A percentile compares a stretch with the other conserved stretches of the same genome.
Conservation (phyloP, 2,888 invertebrate genomes). For the Diadromus collaris region DNA sequence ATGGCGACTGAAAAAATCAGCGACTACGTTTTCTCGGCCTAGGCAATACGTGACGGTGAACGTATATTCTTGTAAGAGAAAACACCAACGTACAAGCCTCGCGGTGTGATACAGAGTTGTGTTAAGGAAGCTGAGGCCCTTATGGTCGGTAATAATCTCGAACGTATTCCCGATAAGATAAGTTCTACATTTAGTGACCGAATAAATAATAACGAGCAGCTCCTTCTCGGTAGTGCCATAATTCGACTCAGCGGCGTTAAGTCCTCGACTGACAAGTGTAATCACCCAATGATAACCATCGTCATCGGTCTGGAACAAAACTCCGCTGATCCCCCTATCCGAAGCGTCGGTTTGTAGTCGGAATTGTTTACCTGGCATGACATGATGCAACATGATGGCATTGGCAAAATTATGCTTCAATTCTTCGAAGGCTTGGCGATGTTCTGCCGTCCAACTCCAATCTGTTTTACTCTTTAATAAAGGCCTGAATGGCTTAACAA, state of each 20-base stretch:
- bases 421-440: constrained; percentile 44
- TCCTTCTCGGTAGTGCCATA: no score
- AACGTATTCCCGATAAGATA: constrained; percentile 41
- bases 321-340: constrained; percentile 54
- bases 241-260: constrained; percentile 54
- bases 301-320: constrained; percentile 57
- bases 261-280: constrained; percentile 63
- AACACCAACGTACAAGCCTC: constrained; percentile 34
- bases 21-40: constrained; percentile 53
- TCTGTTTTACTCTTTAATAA: constrained; percentile 28
- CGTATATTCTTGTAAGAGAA: no score
- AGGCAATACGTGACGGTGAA: constrained; percentile 47
- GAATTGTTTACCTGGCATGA: no score
- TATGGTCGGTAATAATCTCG: no score
- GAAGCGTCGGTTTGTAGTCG: constrained; percentile 54
- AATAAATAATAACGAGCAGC: constrained; percentile 48
- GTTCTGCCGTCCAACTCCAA: constrained; percentile 53
- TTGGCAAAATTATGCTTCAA: constrained; percentile 46
- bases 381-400: constrained; percentile 50
- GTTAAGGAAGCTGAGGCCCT: constrained; percentile 31
- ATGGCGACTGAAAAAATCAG: no score
- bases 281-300: constrained; percentile 54
- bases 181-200: constrained; percentile 28
- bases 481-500: constrained; percentile 37
- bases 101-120: constrained; percentile 24